These are phyloP conservation scores for Melipona bicolor DNA, from an alignment of 2,888 invertebrate species.

Conservation along the genomic window DNA sequence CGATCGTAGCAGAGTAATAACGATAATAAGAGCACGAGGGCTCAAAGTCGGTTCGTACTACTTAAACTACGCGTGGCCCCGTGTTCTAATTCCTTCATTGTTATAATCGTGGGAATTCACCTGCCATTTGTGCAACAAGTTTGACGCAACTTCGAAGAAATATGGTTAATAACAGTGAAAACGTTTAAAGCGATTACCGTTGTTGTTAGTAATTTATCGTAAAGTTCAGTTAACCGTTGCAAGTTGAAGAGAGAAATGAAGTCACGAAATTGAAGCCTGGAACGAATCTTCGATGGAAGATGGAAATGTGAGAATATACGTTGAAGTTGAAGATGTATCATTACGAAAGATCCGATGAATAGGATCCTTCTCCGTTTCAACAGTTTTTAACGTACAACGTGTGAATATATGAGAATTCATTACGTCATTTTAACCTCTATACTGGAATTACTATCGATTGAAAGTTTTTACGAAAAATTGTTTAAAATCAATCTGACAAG, in stretches of 20 bases:
- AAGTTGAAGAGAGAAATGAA: not conserved
- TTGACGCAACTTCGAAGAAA: not conserved
- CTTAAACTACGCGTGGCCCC: slow-evolving; percentile 2
- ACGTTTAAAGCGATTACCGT: not conserved
- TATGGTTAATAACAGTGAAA: slow-evolving; percentile 16
- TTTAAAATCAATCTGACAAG: no score
- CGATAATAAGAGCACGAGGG: not conserved
- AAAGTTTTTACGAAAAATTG: no score
- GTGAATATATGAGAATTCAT: not conserved
- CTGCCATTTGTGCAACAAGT: slow-evolving; percentile 4
- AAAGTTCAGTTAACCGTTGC: slow-evolving; percentile 3
- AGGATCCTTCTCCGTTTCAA: not conserved
- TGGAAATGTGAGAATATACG: not conserved
- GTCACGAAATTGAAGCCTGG: not conserved
- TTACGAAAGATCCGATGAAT: not conserved
- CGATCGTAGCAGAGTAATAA: not conserved
- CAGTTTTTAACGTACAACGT: not conserved
- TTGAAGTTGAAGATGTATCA: not conserved
- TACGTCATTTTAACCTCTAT: not conserved
- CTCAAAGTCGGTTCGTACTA: slow-evolving; percentile 32
- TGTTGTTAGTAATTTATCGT: slow-evolving; percentile 7
- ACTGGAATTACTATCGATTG: no score
- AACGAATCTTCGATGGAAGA: not conserved
- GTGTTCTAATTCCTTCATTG: not conserved
- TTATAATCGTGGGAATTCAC: slow-evolving; percentile 26